These are phyloP conservation scores for Leptinotarsa texana DNA, from an alignment of 1,140 invertebrate species.

Conservation along the genomic window DNA sequence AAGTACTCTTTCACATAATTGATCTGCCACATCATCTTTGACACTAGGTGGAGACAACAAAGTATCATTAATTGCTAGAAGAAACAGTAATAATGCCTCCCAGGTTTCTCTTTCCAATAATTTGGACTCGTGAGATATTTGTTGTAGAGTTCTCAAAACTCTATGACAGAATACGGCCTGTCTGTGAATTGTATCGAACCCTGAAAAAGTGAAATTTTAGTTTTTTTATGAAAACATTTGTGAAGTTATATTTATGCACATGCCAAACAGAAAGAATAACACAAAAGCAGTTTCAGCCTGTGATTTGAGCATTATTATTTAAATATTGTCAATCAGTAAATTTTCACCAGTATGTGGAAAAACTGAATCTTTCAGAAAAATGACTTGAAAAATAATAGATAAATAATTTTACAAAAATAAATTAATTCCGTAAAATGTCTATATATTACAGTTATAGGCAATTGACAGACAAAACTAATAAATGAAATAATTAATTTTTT, in stretches of 20 bases:
- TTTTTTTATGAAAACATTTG: no score
- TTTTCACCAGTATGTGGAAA: neutral
- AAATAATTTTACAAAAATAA: no score
- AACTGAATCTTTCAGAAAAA: neutral
- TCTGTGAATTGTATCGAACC: conserved; percentile 84
- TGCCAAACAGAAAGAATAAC: no score
- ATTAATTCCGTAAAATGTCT: no score
- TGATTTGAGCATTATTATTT: neutral
- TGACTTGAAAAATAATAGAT: no score
- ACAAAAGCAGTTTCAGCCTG: no score
- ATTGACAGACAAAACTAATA: no score
- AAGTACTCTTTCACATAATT: conserved; percentile 90
- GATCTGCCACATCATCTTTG: conserved; percentile 92
- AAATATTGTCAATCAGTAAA: neutral
- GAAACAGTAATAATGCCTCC: conserved; percentile 86
- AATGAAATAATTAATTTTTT: no score
- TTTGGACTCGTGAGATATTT: conserved; percentile 80
- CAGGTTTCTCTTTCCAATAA: conserved; percentile 85
- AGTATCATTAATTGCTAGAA: conserved; percentile 91
- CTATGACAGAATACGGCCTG: conserved; percentile 95
- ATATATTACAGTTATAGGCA: no score
- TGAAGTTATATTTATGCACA: no score
- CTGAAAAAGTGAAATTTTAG: conserved; percentile 57
- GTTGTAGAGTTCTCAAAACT: conserved; percentile 86
- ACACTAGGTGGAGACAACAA: conserved; percentile 88